phyloP scores from a whole-genome alignment of 1,140 invertebrate species.

The Drosophila albomicans region DNA sequence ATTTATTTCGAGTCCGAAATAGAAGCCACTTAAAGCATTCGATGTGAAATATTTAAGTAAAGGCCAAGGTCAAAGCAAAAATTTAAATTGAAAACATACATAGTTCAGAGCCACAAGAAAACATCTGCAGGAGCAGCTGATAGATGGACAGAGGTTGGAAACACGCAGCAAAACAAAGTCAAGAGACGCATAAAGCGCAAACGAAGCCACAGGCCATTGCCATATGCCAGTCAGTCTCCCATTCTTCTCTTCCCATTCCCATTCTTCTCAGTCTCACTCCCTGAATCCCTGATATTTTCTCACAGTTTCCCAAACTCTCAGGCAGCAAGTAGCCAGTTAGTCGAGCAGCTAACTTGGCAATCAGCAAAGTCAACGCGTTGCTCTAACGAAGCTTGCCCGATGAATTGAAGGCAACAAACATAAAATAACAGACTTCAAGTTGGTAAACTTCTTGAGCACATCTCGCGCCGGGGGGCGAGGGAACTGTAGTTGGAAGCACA shows the following conservation, averaged over 20 bases:
- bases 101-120: constrained; percentile 12
- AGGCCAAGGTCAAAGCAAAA: constrained; percentile 35
- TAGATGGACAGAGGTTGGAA: not conserved
- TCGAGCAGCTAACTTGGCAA: constrained; percentile 12
- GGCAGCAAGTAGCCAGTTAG: not conserved
- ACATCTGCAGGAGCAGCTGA: constrained; percentile 10
- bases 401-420: constrained; percentile 1
- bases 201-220: constrained; percentile 76
- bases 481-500: constrained; percentile 29
- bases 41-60: constrained; percentile 41
- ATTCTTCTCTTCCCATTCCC: not conserved
- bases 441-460: constrained; percentile 1
- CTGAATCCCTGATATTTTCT: not conserved
- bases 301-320: constrained; percentile 3
- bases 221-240: constrained; percentile 49
- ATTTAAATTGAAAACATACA: constrained; percentile 25
- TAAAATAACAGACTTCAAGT: not conserved
- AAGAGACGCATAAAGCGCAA: constrained; percentile 65
- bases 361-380: constrained; percentile 29
- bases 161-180: constrained; percentile 41
- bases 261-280: not conserved
- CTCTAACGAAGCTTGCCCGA: constrained; percentile 12
- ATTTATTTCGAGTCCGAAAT: not conserved
- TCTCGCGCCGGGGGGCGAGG: constrained; percentile 24
- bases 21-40: not conserved